These are phyloP conservation scores for Drosophila nigromelanica DNA, from an alignment of 1,140 invertebrate genomes.

Conservation along the genomic window DNA sequence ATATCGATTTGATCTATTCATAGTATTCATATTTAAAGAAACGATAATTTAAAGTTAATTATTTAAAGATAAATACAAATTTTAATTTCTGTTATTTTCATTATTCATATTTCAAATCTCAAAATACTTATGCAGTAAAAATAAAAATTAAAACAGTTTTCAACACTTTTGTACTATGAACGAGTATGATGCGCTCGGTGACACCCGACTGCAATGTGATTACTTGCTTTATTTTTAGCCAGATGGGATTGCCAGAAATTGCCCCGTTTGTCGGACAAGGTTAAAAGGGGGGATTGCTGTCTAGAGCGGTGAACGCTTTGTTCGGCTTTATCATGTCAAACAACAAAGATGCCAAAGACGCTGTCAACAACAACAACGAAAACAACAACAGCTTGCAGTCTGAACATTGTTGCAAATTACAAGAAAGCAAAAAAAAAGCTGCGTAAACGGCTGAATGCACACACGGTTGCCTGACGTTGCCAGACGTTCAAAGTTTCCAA, in stretches of 20 bases:
- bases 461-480: conserved; percentile 38
- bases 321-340: conserved; percentile 72
- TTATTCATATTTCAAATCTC: no score
- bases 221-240: background rate
- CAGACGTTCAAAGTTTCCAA: conserved; percentile 73
- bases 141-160: no score
- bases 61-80: no score
- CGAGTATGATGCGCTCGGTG: no score
- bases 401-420: conserved; percentile 76
- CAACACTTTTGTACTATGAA: no score
- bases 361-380: conserved; percentile 6
- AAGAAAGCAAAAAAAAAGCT: conserved; percentile 41
- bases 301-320: conserved; percentile 47
- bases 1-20: no score
- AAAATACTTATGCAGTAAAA: no score
- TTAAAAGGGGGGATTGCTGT: conserved; percentile 8
- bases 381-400: conserved; percentile 46
- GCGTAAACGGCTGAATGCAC: conserved; percentile 71
- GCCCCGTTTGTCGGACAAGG: background rate
- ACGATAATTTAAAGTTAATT: no score
- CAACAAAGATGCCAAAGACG: conserved; percentile 39
- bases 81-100: no score
- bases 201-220: no score
- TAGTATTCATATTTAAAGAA: no score
- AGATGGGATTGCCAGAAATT: conserved; percentile 1